Conservation (phyloP, 2,797 vertebrate species). For the Neoniphon sammara region DNA sequence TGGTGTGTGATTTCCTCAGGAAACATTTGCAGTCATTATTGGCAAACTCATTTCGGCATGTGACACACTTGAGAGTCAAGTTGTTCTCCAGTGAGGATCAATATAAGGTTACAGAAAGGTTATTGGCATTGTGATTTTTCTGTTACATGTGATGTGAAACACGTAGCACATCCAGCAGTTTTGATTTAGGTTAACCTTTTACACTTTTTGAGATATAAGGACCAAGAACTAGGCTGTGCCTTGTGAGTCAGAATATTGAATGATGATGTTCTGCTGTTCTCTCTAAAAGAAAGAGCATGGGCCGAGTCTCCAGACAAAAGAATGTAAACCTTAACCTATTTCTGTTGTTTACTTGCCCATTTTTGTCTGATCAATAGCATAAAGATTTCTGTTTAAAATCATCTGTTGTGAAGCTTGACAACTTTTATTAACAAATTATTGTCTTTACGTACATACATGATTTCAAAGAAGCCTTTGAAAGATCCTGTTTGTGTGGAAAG, state of each 20-base stretch:
- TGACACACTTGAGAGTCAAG: not conserved
- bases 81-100: not conserved
- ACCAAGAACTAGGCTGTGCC: not conserved
- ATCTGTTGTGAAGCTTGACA: no score
- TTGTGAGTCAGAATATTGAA: not conserved
- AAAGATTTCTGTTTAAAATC: no score
- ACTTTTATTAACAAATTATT: no score
- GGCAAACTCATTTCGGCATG: not conserved
- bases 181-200: not conserved
- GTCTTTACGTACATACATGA: not conserved
- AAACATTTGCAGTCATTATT: not conserved
- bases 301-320: no score
- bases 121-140: not conserved
- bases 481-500: no score
- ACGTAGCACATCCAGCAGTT: not conserved
- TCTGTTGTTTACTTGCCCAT: no score
- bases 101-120: not conserved
- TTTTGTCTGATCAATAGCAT: no score
- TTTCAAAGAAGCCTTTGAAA: not conserved
- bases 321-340: no score
- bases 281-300: not conserved
- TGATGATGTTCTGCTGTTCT: no score
- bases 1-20: not conserved
- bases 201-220: not conserved
- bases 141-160: not conserved